These are phyloP conservation scores for Tricholaema leucomelas DNA, from an alignment of 2,113 vertebrate genomes.

Conservation along the genomic window DNA sequence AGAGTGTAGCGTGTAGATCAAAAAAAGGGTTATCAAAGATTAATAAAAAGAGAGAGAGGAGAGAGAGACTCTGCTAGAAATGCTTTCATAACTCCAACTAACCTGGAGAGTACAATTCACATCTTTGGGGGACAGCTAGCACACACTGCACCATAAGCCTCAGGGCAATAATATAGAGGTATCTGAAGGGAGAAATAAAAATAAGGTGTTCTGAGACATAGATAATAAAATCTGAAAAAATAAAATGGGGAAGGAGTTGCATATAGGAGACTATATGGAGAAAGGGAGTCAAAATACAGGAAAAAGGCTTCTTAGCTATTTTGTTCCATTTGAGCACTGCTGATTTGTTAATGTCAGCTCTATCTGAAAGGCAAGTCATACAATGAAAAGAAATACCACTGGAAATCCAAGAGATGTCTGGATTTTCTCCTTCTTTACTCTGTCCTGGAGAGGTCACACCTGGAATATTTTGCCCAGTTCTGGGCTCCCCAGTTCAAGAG, in stretches of 20 bases:
- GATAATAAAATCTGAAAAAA: not conserved
- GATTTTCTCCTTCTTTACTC: no score
- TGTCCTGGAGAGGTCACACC: no score
- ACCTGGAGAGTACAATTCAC: not conserved
- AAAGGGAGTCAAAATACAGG: not conserved
- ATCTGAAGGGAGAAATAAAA: not conserved
- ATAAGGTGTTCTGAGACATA: not conserved
- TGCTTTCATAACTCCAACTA: not conserved
- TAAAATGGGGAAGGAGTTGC: not conserved
- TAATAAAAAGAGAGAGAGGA: slow-evolving; percentile 20
- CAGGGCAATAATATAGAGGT: not conserved
- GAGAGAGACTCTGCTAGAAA: not conserved
- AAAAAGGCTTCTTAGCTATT: not conserved
- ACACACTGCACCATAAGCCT: not conserved
- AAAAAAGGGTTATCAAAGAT: slow-evolving; percentile 40
- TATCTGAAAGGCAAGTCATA: not conserved
- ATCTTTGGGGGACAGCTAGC: not conserved
- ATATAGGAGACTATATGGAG: not conserved
- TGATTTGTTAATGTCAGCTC: not conserved
- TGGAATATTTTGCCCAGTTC: no score
- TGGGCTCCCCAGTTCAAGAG: no score
- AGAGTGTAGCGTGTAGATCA: slow-evolving; percentile 18
- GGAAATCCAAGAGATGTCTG: not conserved
- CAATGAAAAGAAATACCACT: not conserved
- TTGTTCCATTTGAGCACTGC: not conserved